Conservation (phyloP, 2,113 vertebrate genomes). For the Myodes glareolus region DNA sequence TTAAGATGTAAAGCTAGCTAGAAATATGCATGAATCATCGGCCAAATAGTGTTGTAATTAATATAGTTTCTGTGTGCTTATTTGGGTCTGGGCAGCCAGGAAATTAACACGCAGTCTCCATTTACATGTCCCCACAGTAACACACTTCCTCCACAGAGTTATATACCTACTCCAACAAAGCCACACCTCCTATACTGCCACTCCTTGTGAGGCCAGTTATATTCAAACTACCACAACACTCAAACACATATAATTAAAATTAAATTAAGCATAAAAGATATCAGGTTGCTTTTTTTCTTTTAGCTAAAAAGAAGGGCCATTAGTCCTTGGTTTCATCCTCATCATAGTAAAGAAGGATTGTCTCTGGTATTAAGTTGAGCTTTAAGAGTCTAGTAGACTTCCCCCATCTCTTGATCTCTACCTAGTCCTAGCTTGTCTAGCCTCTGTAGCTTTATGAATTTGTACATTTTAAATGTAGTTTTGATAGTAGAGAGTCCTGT, state of each 20-base stretch:
- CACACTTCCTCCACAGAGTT: background rate
- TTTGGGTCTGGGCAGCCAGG: too few species aligned
- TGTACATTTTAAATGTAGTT: conserved; percentile 16
- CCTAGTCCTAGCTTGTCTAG: background rate
- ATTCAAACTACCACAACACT: background rate
- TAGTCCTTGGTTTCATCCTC: background rate
- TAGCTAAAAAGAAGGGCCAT: background rate
- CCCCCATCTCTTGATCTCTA: background rate
- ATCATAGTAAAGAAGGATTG: background rate
- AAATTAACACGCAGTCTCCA: too few species aligned
- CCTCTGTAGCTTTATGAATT: conserved; percentile 40
- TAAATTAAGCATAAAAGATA: background rate
- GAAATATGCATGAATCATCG: too few species aligned
- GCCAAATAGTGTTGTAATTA: too few species aligned
- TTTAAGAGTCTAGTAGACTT: background rate
- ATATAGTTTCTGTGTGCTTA: too few species aligned
- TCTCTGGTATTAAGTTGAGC: conserved; percentile 11
- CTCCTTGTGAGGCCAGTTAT: background rate
- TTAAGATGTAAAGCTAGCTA: too few species aligned
- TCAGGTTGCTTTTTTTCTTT: background rate
- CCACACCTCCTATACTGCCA: background rate
- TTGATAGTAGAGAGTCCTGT: conserved; percentile 5
- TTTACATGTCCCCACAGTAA: background rate
- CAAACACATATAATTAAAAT: background rate
- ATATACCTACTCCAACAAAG: background rate